phyloP scores from a whole-genome alignment of 2,113 vertebrate genomes.

The Myrmecophaga tridactyla region DNA sequence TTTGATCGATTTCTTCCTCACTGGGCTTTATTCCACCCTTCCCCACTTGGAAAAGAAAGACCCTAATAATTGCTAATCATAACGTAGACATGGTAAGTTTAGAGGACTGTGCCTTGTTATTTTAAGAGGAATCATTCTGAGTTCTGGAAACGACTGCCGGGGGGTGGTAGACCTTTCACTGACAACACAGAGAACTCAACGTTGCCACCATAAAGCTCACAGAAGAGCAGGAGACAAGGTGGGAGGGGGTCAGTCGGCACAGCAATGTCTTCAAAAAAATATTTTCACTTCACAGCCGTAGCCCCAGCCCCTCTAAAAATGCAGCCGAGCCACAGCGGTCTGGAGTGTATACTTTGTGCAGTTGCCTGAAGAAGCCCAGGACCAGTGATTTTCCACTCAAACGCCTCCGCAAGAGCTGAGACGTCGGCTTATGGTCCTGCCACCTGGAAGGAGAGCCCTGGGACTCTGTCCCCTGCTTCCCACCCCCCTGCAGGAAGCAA shows the following conservation, averaged over 20 bases:
- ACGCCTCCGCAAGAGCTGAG: background rate
- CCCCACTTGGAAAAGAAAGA: conserved; percentile 3
- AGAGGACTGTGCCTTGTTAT: background rate
- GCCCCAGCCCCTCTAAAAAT: background rate
- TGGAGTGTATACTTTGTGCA: background rate
- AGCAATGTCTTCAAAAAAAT: background rate
- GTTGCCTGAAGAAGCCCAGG: background rate
- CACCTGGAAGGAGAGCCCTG: background rate
- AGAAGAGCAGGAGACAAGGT: background rate
- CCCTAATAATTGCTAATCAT: background rate
- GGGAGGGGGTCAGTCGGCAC: background rate
- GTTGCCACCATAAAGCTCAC: background rate
- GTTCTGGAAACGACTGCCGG: background rate
- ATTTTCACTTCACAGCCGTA: background rate
- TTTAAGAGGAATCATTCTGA: conserved; percentile 34
- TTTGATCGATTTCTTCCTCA: conserved; percentile 36
- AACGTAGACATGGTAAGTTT: background rate
- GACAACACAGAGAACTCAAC: background rate
- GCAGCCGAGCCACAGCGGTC: background rate
- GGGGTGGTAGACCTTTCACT: background rate
- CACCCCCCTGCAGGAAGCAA: background rate
- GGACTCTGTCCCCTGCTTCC: background rate
- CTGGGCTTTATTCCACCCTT: background rate
- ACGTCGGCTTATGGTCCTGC: background rate
- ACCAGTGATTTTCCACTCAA: background rate